phyloP scores from a whole-genome alignment of 2,797 vertebrate species.

The Mormyrus proboscirostris region DNA sequence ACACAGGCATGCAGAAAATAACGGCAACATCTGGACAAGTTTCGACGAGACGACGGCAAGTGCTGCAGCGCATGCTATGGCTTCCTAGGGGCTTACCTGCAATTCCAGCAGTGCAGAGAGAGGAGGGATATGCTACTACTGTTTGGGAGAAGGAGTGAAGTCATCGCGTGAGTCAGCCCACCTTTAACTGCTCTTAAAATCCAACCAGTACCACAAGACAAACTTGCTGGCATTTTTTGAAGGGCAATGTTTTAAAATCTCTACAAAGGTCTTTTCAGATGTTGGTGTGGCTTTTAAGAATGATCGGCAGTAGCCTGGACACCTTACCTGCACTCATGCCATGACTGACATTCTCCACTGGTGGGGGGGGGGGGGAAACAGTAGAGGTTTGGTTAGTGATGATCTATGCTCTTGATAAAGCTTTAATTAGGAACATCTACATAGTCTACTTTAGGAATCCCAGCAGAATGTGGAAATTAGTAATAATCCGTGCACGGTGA shows the following conservation, averaged over 20 bases:
- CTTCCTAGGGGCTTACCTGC: constrained; percentile 59
- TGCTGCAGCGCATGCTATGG: constrained; percentile 18
- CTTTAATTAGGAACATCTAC: constrained; percentile 3
- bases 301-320: neutral
- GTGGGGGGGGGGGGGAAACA: constrained; percentile 25
- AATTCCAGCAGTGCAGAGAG: constrained; percentile 61
- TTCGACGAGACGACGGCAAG: neutral
- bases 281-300: neutral
- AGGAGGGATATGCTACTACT: constrained; percentile 68
- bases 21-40: neutral
- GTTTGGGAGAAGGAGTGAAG: constrained; percentile 31
- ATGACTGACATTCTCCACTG: constrained; percentile 71
- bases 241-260: neutral
- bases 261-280: neutral
- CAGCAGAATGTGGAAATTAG: neutral
- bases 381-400: neutral
- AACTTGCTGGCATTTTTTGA: neutral
- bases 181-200: neutral
- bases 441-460: neutral
- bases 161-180: neutral
- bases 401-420: neutral
- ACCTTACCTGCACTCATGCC: constrained; percentile 65
- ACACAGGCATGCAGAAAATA: neutral
- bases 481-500: neutral
- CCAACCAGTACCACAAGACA: neutral